These are phyloP conservation scores for Pipistrellus nathusii DNA, from an alignment of 2,797 vertebrate genomes.

Conservation along the genomic window DNA sequence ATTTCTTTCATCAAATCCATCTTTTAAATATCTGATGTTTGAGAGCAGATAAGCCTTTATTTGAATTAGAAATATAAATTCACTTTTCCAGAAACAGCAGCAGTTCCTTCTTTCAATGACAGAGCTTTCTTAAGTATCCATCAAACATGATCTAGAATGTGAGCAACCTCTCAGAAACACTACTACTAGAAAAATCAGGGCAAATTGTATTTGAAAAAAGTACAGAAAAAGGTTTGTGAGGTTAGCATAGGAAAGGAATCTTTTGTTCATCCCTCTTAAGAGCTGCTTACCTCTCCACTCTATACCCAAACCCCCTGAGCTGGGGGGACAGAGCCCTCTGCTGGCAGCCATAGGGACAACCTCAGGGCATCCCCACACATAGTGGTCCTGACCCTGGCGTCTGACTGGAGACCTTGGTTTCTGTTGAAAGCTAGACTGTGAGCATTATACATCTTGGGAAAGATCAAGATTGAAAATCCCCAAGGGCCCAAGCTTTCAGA, in stretches of 20 bases:
- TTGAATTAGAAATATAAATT: slow-evolving; percentile 32
- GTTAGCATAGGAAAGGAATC: slow-evolving; percentile 23
- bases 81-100: neutral
- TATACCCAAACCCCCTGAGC: neutral
- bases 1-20: neutral
- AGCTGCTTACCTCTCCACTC: neutral
- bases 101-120: neutral
- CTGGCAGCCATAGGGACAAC: neutral
- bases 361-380: neutral
- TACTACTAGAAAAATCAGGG: neutral
- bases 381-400: neutral
- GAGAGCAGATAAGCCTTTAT: neutral
- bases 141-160: neutral
- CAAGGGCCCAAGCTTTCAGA: neutral
- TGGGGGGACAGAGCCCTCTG: slow-evolving; percentile 33
- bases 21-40: neutral
- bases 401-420: neutral
- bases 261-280: neutral
- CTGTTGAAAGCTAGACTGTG: neutral
- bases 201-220: slow-evolving; percentile 17
- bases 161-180: neutral
- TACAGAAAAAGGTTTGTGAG: slow-evolving; percentile 21
- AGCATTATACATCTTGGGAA: neutral
- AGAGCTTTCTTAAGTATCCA: neutral
- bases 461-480: neutral